Evolutionary conservation across 2,888 invertebrate species (phyloP).

Genomic region (Hipparchia semele): DNA sequence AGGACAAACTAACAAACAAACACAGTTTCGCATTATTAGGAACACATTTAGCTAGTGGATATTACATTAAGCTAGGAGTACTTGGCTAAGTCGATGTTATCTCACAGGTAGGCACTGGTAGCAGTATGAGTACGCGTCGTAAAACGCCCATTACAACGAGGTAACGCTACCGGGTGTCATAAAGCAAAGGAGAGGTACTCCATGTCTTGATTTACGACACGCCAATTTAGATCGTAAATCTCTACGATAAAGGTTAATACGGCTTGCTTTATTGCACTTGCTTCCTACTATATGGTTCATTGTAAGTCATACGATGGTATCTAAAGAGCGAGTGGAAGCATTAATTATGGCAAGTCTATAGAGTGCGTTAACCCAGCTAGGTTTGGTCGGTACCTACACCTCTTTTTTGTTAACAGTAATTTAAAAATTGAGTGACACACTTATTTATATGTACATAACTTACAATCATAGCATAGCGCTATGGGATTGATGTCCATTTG

Average conservation of each 20-base stretch:
- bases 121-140: conserved; percentile 31
- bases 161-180: conserved; percentile 58
- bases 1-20: no score
- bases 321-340: conserved; percentile 50
- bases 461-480: not conserved
- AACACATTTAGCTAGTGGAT: not conserved
- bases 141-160: conserved; percentile 48
- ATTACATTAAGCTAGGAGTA: not conserved
- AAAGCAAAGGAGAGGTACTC: conserved; percentile 53
- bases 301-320: conserved; percentile 39
- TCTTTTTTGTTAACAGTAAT: not conserved
- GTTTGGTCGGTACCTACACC: conserved; percentile 38
- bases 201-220: conserved; percentile 22
- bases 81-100: conserved; percentile 33
- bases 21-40: no score
- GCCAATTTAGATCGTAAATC: conserved; percentile 25
- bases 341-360: conserved; percentile 60
- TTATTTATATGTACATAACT: no score
- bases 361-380: conserved; percentile 35
- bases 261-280: not conserved
- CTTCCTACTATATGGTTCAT: not conserved
- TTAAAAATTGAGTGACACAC: not conserved
- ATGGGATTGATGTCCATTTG: not conserved
- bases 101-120: conserved; percentile 24
- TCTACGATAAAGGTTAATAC: conserved; percentile 7